Evolutionary conservation across 1,140 invertebrate species (phyloP).

Genomic region (Pomacea maculata): DNA sequence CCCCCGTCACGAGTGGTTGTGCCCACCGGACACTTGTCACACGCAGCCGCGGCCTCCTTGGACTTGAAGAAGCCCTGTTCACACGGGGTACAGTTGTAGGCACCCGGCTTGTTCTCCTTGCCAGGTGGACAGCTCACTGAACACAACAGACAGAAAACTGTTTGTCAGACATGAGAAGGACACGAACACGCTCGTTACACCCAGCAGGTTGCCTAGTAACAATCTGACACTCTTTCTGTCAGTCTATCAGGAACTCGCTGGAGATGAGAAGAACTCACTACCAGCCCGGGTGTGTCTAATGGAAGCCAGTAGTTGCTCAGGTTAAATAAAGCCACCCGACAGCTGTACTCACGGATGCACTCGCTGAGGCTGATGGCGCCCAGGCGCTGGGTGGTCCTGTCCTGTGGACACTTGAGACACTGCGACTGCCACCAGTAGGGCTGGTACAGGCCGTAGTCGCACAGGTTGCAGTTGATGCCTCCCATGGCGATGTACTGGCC

Average conservation of each 20-base stretch:
- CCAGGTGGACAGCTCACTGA: conserved; percentile 24
- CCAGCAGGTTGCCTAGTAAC: background rate
- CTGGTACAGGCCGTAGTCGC: conserved; percentile 20
- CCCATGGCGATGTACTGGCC: conserved; percentile 6
- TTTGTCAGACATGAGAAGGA: background rate
- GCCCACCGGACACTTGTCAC: conserved; percentile 24
- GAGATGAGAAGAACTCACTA: background rate
- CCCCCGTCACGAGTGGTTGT: conserved; percentile 32
- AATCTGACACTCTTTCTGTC: background rate
- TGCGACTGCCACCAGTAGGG: conserved; percentile 15
- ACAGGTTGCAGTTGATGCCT: conserved; percentile 9
- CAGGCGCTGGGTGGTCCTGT: conserved; percentile 10
- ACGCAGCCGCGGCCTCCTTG: conserved; percentile 25
- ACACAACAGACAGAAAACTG: background rate
- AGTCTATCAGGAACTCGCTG: too few species aligned
- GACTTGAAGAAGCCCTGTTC: conserved; percentile 33
- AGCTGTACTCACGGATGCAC: conserved; percentile 15
- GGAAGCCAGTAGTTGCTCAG: background rate
- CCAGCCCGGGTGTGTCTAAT: background rate
- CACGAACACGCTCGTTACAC: background rate
- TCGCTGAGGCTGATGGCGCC: conserved; percentile 10
- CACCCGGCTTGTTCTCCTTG: conserved; percentile 22
- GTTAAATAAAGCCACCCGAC: background rate
- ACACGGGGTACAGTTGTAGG: conserved; percentile 32
- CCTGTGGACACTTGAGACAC: conserved; percentile 15